Evolutionary conservation across 2,888 invertebrate genomes (phyloP), one percentile per base, ranked within the genome.

Genomic region (Nipponacmea schrenckii): DNA sequence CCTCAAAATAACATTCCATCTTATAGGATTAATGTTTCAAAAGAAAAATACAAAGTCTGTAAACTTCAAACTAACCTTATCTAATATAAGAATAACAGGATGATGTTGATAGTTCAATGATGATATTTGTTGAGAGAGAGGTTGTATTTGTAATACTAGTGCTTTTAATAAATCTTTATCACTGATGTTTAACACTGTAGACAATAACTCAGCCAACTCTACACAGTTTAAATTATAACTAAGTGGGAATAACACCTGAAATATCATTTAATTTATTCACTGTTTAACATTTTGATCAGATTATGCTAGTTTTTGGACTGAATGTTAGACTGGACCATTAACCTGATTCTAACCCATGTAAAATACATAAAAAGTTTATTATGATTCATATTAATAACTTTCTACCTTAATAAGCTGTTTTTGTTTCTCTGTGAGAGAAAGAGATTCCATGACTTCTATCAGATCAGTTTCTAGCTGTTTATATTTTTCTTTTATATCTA

Each of bases 1-100:
- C n/a, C n/a, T n/a, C n/a, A n/a, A n/a, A n/a, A n/a, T n/a, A n/a
- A n/a, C n/a, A n/a, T n/a, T n/a, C n/a, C n/a, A n/a, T n/a, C n/a
- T n/a, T n/a, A n/a, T n/a, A n/a, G n/a, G n/a, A n/a, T n/a, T n/a
- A n/a, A n/a, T n/a, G n/a, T n/a, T n/a, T n/a, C n/a, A n/a, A n/a
- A n/a, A n/a, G n/a, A n/a, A n/a, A 56, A 24, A 15, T 67, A 20
- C 48, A n/a, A 50, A 15, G n/a, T 26, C n/a, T 20, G 15, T 48
- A 17, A 56, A 48, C 48, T 20, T 63, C 14, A 45, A 62, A 50
- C 68, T 71, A 72, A 87, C 87, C 83, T 83, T 84, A 70, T 87
- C 87, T 24, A 86, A 77, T 46, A 87, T 78, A 7, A 87, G 78
- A 2, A 86, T 75, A n/a, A 84, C 79, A 62, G 83, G 85, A 56